These are phyloP conservation scores for Formicarius rufipectus DNA, from an alignment of 2,113 vertebrate genomes.

Conservation along the genomic window DNA sequence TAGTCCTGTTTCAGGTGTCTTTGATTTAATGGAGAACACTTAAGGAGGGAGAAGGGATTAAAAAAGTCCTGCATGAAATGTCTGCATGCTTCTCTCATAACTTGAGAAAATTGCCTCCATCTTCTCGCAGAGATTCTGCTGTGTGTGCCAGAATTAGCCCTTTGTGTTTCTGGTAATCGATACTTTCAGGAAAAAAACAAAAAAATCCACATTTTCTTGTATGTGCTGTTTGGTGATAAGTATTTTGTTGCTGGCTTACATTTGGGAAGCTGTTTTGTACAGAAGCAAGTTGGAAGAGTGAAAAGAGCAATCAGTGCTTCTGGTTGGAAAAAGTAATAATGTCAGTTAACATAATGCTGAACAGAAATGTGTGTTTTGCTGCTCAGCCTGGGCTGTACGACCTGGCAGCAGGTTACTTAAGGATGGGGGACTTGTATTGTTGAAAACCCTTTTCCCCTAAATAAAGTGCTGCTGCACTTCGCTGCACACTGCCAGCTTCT, in stretches of 20 bases:
- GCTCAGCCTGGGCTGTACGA: not conserved
- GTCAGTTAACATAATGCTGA: not conserved
- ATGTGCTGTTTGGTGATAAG: not conserved
- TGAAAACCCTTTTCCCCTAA: not conserved
- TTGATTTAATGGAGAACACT: not conserved
- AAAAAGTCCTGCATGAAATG: not conserved
- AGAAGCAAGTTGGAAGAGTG: not conserved
- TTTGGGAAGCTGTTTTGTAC: not conserved
- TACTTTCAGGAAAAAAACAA: not conserved
- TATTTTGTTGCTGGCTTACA: not conserved
- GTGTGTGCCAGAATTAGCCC: not conserved
- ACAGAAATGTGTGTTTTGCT: not conserved
- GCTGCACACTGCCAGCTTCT: not conserved
- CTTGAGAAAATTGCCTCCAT: not conserved
- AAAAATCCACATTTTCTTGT: not conserved
- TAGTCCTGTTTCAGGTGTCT: not conserved
- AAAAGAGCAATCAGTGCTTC: not conserved
- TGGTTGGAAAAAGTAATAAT: not conserved
- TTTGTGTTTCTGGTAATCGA: rapidly evolving
- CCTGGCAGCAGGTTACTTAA: not conserved
- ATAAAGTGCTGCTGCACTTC: not conserved
- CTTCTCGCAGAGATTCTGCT: not conserved
- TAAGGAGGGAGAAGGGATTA: not conserved
- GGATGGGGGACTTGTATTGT: not conserved
- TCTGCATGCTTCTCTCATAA: not conserved